phyloP scores from a whole-genome alignment of 2,797 vertebrate species.

The Oreortyx pictus region DNA sequence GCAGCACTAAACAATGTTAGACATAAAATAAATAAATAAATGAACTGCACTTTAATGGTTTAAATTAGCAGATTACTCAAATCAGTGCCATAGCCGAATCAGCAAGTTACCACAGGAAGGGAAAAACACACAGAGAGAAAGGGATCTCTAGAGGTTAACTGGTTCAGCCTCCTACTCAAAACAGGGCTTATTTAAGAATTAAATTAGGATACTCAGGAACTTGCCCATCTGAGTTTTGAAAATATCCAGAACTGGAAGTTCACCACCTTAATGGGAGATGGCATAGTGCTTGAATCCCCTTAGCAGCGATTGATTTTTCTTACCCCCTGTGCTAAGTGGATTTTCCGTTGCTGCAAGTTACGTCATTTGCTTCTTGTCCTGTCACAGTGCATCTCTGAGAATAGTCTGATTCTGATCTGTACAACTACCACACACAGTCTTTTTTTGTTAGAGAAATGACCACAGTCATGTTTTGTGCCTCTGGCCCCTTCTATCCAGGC shows the following conservation, averaged over 20 bases:
- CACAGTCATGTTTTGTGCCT: fast-evolving
- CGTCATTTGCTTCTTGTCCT: neutral
- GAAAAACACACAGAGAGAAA: neutral
- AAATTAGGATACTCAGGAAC: neutral
- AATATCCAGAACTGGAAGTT: neutral
- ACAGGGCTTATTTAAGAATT: neutral
- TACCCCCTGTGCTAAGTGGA: neutral
- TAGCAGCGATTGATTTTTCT: neutral
- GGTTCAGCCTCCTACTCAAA: neutral
- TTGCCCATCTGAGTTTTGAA: neutral
- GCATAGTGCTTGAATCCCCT: neutral
- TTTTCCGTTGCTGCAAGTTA: neutral
- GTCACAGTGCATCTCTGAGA: neutral
- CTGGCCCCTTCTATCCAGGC: neutral
- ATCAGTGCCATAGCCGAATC: neutral
- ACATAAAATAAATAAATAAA: neutral
- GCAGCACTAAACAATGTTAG: neutral
- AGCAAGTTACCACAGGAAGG: neutral
- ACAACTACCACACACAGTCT: neutral
- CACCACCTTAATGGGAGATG: neutral
- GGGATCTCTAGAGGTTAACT: neutral
- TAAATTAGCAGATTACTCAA: neutral
- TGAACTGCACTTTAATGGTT: neutral
- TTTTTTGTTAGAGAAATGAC: neutral
- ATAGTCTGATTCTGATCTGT: neutral